phyloP scores from a whole-genome alignment of 1,140 invertebrate species.

The Zaprionus nigranus region DNA sequence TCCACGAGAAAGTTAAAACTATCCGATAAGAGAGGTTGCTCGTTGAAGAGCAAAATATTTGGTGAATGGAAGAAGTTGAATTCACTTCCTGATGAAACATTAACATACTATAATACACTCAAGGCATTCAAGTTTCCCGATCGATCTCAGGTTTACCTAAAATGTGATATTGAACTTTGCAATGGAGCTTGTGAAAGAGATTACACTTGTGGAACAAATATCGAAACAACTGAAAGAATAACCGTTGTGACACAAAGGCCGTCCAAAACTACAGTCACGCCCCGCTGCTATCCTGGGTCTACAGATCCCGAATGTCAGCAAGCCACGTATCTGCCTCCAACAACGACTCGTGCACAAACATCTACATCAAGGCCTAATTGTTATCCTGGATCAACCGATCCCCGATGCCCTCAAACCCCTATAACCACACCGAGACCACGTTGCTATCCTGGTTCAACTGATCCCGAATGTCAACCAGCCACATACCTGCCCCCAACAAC shows the following conservation, averaged over 20 bases:
- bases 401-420: conserved; percentile 8
- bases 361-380: conserved; percentile 18
- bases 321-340: conserved; percentile 12
- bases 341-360: neutral
- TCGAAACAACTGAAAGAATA: neutral
- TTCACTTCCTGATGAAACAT: conserved; percentile 87
- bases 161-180: conserved; percentile 90
- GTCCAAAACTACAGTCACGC: no score
- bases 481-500: neutral
- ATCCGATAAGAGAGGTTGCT: conserved; percentile 88
- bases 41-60: conserved; percentile 89
- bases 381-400: conserved; percentile 37
- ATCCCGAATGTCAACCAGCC: neutral
- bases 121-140: conserved; percentile 91
- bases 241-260: neutral
- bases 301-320: neutral
- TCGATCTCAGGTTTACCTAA: conserved; percentile 89
- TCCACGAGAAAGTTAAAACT: conserved; percentile 88
- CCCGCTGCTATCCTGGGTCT: conserved; percentile 1
- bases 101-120: conserved; percentile 88
- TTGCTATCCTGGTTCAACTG: conserved; percentile 81
- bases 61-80: conserved; percentile 88
- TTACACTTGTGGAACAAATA: conserved; percentile 54
- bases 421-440: conserved; percentile 51
- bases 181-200: conserved; percentile 76